Evolutionary conservation across 2,888 invertebrate species (phyloP), one percentile per base, ranked within the genome.

Genomic region (Agrilus cyanescens): DNA sequence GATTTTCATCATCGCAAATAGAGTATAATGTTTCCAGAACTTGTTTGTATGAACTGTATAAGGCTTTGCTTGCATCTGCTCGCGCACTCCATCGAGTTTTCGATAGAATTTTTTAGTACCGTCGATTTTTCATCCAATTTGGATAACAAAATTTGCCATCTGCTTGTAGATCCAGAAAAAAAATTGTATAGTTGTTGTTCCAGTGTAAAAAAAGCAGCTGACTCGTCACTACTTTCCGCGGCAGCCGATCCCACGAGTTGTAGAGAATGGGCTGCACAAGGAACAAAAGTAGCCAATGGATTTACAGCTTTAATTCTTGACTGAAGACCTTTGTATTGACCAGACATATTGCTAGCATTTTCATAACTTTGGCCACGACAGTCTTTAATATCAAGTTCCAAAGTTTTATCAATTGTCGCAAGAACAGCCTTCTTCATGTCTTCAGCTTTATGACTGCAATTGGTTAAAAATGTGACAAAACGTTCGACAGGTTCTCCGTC

Each of bases 341-440:
- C 51, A 18, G 53, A 50, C 56, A 57, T 57, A 52, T 57, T 57
- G 33, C 51, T 47, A 32, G 53, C 57, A 46, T 52, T 54, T 41
- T 57, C 52, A 46, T 52, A 55, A 49, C 49, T 52, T 49, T 53
- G 46, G 43, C 47, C 39, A 12, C 52, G 32, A 31, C 40, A 14
- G 47, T 37, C 2, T 52, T 30, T 14, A 33, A 41, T 38, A 12
- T 18, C 18, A 18, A 18, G 18, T 18, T 18, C 18, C 18, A 18
- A 18, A 18, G 18, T 18, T 18, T 18, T 18, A 18, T n/a, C n/a
- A n/a, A n/a, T n/a, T n/a, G n/a, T n/a, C n/a, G n/a, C n/a, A n/a
- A n/a, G n/a, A n/a, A n/a, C 18, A 18, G 18, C 46, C 18, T 18
- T 18, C 18, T 18, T 5, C 18, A 18, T 18, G 18, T 18, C 18